Evolutionary conservation across 2,113 vertebrate genomes (phyloP), one percentile per base, ranked within the genome.

Genomic region (Eleginops maclovinus): DNA sequence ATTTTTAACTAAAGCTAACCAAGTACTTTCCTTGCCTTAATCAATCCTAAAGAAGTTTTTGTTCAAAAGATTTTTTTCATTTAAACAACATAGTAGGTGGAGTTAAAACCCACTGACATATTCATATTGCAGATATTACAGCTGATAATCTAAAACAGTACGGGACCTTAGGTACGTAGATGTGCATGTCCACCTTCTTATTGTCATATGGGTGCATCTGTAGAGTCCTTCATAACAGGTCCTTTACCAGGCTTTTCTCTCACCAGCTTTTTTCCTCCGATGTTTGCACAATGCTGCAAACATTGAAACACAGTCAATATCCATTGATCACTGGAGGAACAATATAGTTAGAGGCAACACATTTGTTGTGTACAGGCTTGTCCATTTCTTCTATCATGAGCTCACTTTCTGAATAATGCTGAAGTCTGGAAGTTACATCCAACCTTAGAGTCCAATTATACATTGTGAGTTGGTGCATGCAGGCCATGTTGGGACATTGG

Each of bases 351-450:
- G 77, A 77, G 22, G 3, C 31, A 40, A 62, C 54, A 76, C 72
- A 82, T 88, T 61, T 74, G 64, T 67, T 49, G 13, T 51, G 26
- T 60, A 58, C 72, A 8, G 31, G 12, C 28, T 77, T 78, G 64
- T 82, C 62, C 60, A 55, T n/a, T 67, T 78, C 53, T 73, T 60
- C 79, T 83, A 69, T 61, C 59, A 78, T 68, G 56, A 80, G 60
- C 84, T 81, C 26, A 47, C 28, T 58, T 4, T 75, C 81, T 83
- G 71, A 62, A 85, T 74, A 76, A 49, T 4, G 4, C 47, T 21
- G 51, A 70, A 47, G 11, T 71, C 40, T 55, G 70, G 17, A 40
- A 36, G 58, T 72, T 31, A 24, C 58, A 28, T 59, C 26, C 9
- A 44, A 44, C 59, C 56, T 81, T 36, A 61, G 10, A 4, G 24